phyloP scores from a whole-genome alignment of 2,113 vertebrate genomes.

The Clarias macrocephalus region DNA sequence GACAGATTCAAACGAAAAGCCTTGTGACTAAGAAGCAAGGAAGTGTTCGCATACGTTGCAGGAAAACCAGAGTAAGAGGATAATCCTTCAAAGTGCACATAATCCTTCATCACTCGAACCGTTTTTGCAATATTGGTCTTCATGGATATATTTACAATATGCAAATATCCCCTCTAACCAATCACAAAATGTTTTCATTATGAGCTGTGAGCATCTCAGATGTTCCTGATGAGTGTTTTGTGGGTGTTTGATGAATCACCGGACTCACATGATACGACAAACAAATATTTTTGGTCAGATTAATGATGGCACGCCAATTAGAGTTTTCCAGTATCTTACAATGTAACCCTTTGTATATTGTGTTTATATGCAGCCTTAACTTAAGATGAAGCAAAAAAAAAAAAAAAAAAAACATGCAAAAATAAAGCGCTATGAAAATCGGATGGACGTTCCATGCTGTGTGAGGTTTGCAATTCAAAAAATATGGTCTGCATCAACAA shows the following conservation, averaged over 20 bases:
- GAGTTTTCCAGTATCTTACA: not conserved
- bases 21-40: slow-evolving; percentile 3
- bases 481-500: slow-evolving; percentile 1
- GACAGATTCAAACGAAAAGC: not conserved
- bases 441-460: not conserved
- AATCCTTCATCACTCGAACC: not conserved
- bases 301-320: not conserved
- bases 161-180: not conserved
- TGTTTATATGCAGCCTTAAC: not conserved
- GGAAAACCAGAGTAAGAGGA: not conserved
- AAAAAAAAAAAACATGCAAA: not conserved
- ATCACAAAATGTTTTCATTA: not conserved
- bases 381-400: not conserved
- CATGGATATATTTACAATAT: not conserved
- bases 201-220: slow-evolving; percentile 1
- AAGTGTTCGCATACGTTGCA: not conserved
- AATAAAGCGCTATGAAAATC: not conserved
- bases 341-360: not conserved
- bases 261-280: not conserved
- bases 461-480: slow-evolving; percentile 53
- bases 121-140: not conserved
- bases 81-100: not conserved
- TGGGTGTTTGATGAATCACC: slow-evolving; percentile 32
- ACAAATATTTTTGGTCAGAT: slow-evolving; percentile 9
- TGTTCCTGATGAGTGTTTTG: slow-evolving; percentile 30